Evolutionary conservation across 2,888 invertebrate species (phyloP).

Genomic region (Allygus modestus): DNA sequence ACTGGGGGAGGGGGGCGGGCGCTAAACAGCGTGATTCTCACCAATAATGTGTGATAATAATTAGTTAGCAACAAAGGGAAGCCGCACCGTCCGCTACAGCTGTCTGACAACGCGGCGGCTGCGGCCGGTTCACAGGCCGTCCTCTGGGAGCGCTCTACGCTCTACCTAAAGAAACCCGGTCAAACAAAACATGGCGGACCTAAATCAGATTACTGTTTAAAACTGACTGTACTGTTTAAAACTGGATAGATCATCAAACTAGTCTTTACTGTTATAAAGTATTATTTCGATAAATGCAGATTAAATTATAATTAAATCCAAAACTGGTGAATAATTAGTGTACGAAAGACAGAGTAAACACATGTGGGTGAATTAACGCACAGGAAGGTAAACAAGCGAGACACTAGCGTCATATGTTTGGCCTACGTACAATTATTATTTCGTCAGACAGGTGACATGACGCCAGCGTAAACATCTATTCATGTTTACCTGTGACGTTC

Average conservation of each 20-base stretch:
- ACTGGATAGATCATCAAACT: too few relatives aligned
- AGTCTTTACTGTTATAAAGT: too few relatives aligned
- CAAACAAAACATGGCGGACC: too few relatives aligned
- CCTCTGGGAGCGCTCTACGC: background rate
- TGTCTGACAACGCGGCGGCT: background rate
- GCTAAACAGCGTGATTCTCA: constrained; percentile 30
- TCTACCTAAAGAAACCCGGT: too few relatives aligned
- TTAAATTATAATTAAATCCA: too few relatives aligned
- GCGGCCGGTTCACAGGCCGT: constrained; percentile 3
- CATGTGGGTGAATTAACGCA: too few relatives aligned
- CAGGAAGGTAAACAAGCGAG: too few relatives aligned
- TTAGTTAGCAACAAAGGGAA: background rate
- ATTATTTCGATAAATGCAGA: too few relatives aligned
- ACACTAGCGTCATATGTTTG: background rate
- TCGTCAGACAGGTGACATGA: background rate
- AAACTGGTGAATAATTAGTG: too few relatives aligned
- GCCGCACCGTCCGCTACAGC: background rate
- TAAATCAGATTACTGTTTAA: too few relatives aligned
- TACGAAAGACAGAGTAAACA: too few relatives aligned
- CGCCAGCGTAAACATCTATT: background rate
- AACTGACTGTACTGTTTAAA: too few relatives aligned
- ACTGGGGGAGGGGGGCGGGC: background rate
- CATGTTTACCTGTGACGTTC: background rate
- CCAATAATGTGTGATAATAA: constrained; percentile 31
- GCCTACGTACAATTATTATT: background rate